Evolutionary conservation across 2,888 invertebrate genomes (phyloP), one percentile per base, ranked within the genome.

Genomic region (Isotomurus palustris): DNA sequence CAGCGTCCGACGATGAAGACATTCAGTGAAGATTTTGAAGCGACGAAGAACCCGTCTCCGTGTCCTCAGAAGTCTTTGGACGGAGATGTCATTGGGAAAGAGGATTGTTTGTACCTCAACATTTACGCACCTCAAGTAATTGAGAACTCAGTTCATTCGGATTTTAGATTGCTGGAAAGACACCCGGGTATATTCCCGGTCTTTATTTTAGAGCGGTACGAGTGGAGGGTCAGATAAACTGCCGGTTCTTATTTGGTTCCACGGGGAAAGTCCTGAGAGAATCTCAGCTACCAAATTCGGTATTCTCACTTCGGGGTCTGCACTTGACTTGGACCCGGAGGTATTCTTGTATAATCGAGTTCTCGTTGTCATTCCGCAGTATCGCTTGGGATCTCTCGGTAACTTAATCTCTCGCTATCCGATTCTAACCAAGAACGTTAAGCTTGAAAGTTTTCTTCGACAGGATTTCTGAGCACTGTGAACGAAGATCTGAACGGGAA

Each of bases 181-280:
- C n/a, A n/a, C n/a, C n/a, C n/a, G n/a, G n/a, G n/a, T n/a, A n/a
- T n/a, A n/a, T n/a, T n/a, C n/a, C n/a, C n/a, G n/a, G n/a, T n/a
- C n/a, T n/a, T n/a, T n/a, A n/a, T n/a, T n/a, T n/a, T n/a, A n/a
- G n/a, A n/a, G n/a, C n/a, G n/a, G n/a, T n/a, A n/a, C n/a, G 6
- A 50, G 25, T 28, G 27, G 40, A 22, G 19, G 53, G 25, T 22
- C 48, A 3, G 8, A 40, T n/a, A 64, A 62, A 49, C 32, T 67
- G 8, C 70, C 70, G 4, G 70, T 70, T 12, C 47, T 70, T 1
- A 55, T 70, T 1, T 68, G 63, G 64, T 66, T 66, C 57, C 70
- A 68, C 52, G 70, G 70, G 35, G 66, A 68, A 43, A 56, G 38
- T 27, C 17, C 36, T 5, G 58, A 64, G n/a, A 27, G 40, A n/a